phyloP scores from a whole-genome alignment of 2,888 invertebrate genomes.

The Hirtodrosophila confusa region DNA sequence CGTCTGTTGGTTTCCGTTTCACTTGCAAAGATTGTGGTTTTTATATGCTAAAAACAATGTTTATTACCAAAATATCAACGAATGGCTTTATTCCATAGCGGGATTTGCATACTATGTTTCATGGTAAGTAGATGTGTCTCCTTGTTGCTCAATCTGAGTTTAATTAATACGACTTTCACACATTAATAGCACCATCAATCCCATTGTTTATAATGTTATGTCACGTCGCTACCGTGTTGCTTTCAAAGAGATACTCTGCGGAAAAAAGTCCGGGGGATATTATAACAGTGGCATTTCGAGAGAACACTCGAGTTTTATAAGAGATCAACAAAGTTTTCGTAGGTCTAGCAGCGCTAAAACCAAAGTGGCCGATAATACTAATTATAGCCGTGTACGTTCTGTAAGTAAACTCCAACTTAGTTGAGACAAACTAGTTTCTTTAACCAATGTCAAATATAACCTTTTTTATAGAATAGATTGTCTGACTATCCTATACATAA shows the following conservation, averaged over 20 bases:
- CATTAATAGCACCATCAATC: slow-evolving; percentile 90
- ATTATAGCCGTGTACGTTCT: slow-evolving; percentile 72
- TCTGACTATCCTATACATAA: slow-evolving; percentile 64
- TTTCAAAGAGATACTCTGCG: slow-evolving; percentile 90
- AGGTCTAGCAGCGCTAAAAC: slow-evolving; percentile 85
- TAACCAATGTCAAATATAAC: background rate
- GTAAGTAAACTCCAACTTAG: slow-evolving; percentile 31
- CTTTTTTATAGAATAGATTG: slow-evolving; percentile 54
- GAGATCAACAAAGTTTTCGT: slow-evolving; percentile 87
- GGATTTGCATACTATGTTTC: slow-evolving; percentile 93
- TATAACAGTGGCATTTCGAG: slow-evolving; percentile 85
- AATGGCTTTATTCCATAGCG: slow-evolving; percentile 91
- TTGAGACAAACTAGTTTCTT: background rate
- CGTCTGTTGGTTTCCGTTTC: slow-evolving; percentile 98
- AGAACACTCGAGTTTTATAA: slow-evolving; percentile 86
- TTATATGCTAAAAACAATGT: slow-evolving; percentile 88
- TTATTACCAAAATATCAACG: slow-evolving; percentile 89
- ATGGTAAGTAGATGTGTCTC: slow-evolving; percentile 73
- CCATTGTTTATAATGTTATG: slow-evolving; percentile 94
- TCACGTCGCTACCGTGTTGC: slow-evolving; percentile 90
- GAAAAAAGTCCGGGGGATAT: slow-evolving; percentile 85
- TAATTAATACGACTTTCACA: background rate
- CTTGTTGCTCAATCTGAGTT: background rate
- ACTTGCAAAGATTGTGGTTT: slow-evolving; percentile 94
- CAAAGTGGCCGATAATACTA: slow-evolving; percentile 50